These are phyloP conservation scores for Cotesia glomerata DNA, from an alignment of 1,140 invertebrate species.

Conservation along the genomic window DNA sequence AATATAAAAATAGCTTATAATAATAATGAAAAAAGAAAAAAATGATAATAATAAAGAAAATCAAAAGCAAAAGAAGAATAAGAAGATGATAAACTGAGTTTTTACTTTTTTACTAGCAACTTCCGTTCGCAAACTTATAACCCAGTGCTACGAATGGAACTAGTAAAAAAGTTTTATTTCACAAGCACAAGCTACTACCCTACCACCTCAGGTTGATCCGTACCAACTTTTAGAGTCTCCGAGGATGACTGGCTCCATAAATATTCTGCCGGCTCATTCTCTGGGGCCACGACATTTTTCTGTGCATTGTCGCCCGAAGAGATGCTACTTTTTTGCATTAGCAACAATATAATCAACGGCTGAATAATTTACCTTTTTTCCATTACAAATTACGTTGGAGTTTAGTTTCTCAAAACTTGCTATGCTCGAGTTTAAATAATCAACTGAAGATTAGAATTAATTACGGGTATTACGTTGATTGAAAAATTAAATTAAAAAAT, in stretches of 20 bases:
- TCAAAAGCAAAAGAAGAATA: slow-evolving; percentile 6
- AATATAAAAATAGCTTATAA: background rate
- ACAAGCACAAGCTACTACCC: slow-evolving; percentile 6
- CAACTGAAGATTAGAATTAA: too few relatives aligned
- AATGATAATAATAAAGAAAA: background rate
- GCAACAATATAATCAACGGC: too few relatives aligned
- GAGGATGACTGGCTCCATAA: slow-evolving; percentile 13
- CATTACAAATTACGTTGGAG: too few relatives aligned
- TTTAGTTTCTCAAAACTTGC: too few relatives aligned
- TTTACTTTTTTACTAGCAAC: slow-evolving; percentile 12
- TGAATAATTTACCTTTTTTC: too few relatives aligned
- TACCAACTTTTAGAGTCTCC: slow-evolving; percentile 10
- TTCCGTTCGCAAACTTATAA: slow-evolving; percentile 18
- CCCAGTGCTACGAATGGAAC: slow-evolving; percentile 8
- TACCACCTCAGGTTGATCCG: slow-evolving; percentile 7
- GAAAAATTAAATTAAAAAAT: too few relatives aligned
- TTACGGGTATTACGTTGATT: too few relatives aligned
- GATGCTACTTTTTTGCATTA: too few relatives aligned
- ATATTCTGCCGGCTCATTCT: slow-evolving; percentile 1
- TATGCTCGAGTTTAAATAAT: too few relatives aligned
- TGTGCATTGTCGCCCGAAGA: too few relatives aligned
- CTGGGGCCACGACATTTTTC: too few relatives aligned
- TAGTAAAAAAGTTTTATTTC: slow-evolving; percentile 19
- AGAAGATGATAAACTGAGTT: slow-evolving; percentile 14
- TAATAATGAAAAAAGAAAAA: too few relatives aligned